These are phyloP conservation scores for Rhizoglyphus robini DNA, from an alignment of 1,140 invertebrate genomes.

Conservation along the genomic window DNA sequence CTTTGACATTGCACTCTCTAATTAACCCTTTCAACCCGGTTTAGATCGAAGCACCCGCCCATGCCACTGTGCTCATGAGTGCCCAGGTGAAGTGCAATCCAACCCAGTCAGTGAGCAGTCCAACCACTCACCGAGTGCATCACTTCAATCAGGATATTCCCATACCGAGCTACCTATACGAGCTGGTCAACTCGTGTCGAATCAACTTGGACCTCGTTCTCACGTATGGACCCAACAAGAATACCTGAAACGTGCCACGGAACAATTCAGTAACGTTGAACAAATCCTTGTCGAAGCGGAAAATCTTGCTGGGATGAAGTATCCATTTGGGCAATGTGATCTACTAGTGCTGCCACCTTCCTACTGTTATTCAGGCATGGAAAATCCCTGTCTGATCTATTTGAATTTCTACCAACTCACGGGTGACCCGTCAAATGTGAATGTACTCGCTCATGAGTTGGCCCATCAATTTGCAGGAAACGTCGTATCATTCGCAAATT, in stretches of 20 bases:
- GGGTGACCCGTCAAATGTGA: constrained; percentile 75
- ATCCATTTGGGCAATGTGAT: constrained; percentile 76
- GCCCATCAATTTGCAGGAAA: constrained; percentile 87
- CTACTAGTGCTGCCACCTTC: constrained; percentile 81
- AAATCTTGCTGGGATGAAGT: constrained; percentile 49
- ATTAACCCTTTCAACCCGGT: too few relatives aligned
- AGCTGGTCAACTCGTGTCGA: constrained; percentile 47
- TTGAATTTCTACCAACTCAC: constrained; percentile 76
- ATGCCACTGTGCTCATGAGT: constrained; percentile 76
- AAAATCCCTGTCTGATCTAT: constrained; percentile 91
- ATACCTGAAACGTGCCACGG: constrained; percentile 63
- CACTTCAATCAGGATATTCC: constrained; percentile 55
- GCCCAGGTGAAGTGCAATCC: constrained; percentile 46
- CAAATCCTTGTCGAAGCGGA: constrained; percentile 68
- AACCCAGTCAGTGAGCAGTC: constrained; percentile 22
- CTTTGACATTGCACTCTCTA: too few relatives aligned
- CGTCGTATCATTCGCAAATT: constrained; percentile 51
- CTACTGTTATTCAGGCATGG: constrained; percentile 92
- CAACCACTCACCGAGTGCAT: constrained; percentile 32
- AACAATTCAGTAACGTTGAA: constrained; percentile 78
- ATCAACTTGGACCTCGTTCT: constrained; percentile 58
- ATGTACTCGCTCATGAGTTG: constrained; percentile 72
- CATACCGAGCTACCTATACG: constrained; percentile 55
- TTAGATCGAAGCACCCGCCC: constrained; percentile 53
- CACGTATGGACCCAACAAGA: constrained; percentile 79